phyloP scores from a whole-genome alignment of 2,888 invertebrate genomes.

The Gymnosoma rotundatum region DNA sequence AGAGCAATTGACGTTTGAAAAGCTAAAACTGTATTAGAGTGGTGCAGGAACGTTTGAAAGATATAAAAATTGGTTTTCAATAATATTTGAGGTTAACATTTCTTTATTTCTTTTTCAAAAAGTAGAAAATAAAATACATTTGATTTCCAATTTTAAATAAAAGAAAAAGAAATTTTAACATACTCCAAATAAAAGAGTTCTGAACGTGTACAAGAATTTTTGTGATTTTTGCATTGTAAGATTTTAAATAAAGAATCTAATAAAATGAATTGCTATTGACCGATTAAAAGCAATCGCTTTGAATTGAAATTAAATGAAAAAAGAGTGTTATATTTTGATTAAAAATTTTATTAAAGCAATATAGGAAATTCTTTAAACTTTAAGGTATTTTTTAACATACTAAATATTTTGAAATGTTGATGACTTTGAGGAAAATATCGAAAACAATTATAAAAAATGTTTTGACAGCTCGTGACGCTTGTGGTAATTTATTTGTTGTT shows the following conservation, averaged over 20 bases:
- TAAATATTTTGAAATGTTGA: too few relatives aligned
- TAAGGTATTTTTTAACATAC: too few relatives aligned
- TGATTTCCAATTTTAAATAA: neutral
- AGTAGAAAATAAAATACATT: neutral
- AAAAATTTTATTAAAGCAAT: too few relatives aligned
- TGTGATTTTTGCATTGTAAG: neutral
- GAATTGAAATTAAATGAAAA: neutral
- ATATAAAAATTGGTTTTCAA: conserved; percentile 54
- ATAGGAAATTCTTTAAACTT: too few relatives aligned
- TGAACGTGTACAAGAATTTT: neutral
- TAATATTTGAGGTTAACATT: conserved; percentile 40
- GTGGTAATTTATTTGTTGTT: too few relatives aligned
- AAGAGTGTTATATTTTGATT: too few relatives aligned
- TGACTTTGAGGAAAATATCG: too few relatives aligned
- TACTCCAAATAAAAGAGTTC: neutral
- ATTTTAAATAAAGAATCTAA: neutral
- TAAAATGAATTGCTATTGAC: neutral
- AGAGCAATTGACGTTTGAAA: conserved; percentile 53
- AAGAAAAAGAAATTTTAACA: conserved; percentile 7
- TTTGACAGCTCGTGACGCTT: too few relatives aligned
- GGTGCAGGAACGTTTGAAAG: neutral
- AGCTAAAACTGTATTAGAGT: conserved; percentile 50
- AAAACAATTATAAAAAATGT: too few relatives aligned
- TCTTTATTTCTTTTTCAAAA: neutral
- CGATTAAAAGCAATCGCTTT: neutral